phyloP scores from a whole-genome alignment of 1,140 invertebrate species.

The Brachionus calyciflorus region DNA sequence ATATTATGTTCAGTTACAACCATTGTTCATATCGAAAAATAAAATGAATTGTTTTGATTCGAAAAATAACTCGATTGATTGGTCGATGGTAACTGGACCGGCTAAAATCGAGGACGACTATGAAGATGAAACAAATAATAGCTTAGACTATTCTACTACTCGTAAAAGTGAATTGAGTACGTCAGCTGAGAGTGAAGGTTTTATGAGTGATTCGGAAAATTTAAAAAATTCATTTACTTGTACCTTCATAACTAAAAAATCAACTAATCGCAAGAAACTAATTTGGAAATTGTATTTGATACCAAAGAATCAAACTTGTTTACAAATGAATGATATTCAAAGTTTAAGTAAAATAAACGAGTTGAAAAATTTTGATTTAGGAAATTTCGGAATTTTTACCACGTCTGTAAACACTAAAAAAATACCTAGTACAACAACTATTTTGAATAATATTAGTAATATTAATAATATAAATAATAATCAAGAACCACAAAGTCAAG shows the following conservation, averaged over 20 bases:
- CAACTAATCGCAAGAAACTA: slow-evolving; percentile 28
- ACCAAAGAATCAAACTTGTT: slow-evolving; percentile 29
- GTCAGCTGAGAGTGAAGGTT: background rate
- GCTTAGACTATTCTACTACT: background rate
- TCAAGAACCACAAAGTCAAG: background rate
- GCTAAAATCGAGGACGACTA: background rate
- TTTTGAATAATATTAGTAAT: too few species aligned
- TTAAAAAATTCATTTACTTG: slow-evolving; percentile 10
- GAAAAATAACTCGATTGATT: background rate
- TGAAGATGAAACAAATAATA: background rate
- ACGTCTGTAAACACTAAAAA: too few species aligned
- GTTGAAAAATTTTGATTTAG: slow-evolving; percentile 19
- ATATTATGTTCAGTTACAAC: slow-evolving; percentile 33
- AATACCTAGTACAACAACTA: too few species aligned
- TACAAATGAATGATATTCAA: slow-evolving; percentile 31
- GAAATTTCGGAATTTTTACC: background rate
- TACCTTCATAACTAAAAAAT: slow-evolving; percentile 23
- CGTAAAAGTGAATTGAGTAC: background rate
- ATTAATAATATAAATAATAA: background rate
- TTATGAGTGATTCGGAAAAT: background rate
- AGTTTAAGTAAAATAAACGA: slow-evolving; percentile 5
- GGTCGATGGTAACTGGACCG: background rate
- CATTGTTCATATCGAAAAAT: slow-evolving; percentile 22
- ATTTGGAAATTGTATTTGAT: slow-evolving; percentile 43
- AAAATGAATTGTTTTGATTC: slow-evolving; percentile 42